Base-by-base conservation (phyloP, 2,888 invertebrate genomes). In the Mongoloraphidia duomilia region DNA sequence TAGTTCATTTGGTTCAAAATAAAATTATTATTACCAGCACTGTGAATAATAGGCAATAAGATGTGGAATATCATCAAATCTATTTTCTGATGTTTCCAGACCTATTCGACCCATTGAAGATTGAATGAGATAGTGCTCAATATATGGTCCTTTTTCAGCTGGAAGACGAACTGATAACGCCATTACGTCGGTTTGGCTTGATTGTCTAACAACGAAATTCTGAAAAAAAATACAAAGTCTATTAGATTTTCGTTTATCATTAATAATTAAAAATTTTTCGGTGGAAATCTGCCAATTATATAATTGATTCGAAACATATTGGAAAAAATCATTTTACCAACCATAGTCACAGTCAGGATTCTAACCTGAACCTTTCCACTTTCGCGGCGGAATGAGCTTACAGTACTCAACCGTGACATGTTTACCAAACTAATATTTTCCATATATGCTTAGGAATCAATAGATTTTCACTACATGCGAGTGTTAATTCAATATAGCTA, bases 81-180 rank as follows among this genome's bases (percentile, higher is more conserved):
- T 83, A 69, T 93, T 90, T 62, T 89, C 86, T 36, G 94, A 94
- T 51, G 93, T 93, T 70, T 96, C 94, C 56, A 96, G 75, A 47
- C 89, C 87, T 54, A 94, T 76, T 58, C 85, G 80, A 47, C 85
- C 84, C 40, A 76, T 78, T 44, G 81, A 76, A 12, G 89, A 84
- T 68, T 93, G 93, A 57, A 96, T 90, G 60, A 96, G 79, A 73
- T 95, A 96, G 70, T 96, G 95, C 65, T 96, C 94, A 62, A 94
- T 91, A 68, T 91, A 91, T 9, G 90, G 88, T 2, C 90, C 88
- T 61, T 85, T 88, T 60, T 86, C 86, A 14, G 82, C 79, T 1
- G 91, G 90, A 53, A 92, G 73, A 10, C 93, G 83, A 43, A 95
- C 92, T 44, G 92, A 92, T 56, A 96, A 80, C 39, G 95, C 95